phyloP scores from a whole-genome alignment of 2,888 invertebrate species.

The Pammene fasciana region DNA sequence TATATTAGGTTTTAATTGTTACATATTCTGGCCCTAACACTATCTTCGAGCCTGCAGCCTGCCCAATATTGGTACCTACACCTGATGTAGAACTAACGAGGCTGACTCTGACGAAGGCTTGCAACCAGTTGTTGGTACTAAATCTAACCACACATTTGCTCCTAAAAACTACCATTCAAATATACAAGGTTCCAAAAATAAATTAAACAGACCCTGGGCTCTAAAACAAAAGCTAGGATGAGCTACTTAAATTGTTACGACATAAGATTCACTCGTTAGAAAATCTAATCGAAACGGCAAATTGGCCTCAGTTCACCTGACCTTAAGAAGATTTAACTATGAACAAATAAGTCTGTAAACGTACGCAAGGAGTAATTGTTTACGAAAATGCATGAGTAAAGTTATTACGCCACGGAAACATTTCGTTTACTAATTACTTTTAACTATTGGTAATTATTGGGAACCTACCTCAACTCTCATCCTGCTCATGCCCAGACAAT shows the following conservation, averaged over 20 bases:
- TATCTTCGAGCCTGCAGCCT: no score
- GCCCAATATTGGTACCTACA: no score
- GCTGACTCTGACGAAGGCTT: no score
- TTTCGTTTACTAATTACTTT: slow-evolving; percentile 46
- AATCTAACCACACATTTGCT: no score
- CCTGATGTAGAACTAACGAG: no score
- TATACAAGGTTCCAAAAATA: not conserved
- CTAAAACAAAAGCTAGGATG: no score
- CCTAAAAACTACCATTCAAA: no score
- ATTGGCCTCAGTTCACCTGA: not conserved
- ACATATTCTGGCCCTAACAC: no score
- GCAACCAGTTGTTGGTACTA: no score
- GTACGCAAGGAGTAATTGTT: slow-evolving; percentile 9
- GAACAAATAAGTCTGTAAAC: slow-evolving; percentile 9
- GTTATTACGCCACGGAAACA: slow-evolving; percentile 45
- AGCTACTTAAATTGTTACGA: no score
- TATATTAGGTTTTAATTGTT: no score
- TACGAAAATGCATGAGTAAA: slow-evolving; percentile 13
- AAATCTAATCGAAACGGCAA: not conserved
- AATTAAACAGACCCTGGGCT: no score
- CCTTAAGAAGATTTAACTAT: not conserved
- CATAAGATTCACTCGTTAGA: not conserved
- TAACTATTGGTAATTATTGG: slow-evolving; percentile 11
- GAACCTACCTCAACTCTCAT: slow-evolving; percentile 1
- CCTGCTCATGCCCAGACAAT: slow-evolving; percentile 9